Evolutionary conservation across 2,113 vertebrate species (phyloP), one percentile per base, ranked within the genome.

Genomic region (Lamprotornis superbus): DNA sequence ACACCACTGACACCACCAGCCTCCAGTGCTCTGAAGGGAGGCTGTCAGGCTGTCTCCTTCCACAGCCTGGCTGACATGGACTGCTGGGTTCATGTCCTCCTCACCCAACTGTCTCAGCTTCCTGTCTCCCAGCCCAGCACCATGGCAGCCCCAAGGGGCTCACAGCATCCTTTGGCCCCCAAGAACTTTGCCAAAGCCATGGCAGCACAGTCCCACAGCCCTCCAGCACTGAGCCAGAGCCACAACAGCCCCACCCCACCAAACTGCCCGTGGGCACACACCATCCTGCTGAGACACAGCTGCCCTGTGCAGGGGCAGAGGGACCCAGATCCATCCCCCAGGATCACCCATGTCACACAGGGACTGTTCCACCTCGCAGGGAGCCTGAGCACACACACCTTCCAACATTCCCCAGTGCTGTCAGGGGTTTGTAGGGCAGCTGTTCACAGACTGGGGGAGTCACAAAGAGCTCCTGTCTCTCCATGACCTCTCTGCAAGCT

Each of bases 11-110:
- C 71, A 35, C 14, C 49, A 33, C 2, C 57, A 31, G 35, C 22
- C 42, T 10, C 15, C 37, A 2, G 28, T 2, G 8, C 31, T 13
- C 10, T 0, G 0, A 63, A 10, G 25, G 33, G 44, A 37, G 31
- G 37, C 33, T 28, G 15, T 23, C 39, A 37, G 31, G 37, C 33
- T 28, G 15, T 23, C 39, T 23, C 40, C 71, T 30, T 12, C 33
- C 47, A 18, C 37, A 27, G 15, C 24, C 18, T 11, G 5, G 39
- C 69, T 53, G 47, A 30, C 10, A 1, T 0, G 31, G 15, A 4
- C 17, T 39, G 39, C 25, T 15, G 53, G 16, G 57, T 10, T 84
- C 70, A 5, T 1, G 13, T 42, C 21, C 31, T 63, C 33, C 59
- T 65, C 74, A 46, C 9, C 11, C 3, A 5, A 3, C 27, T 28